Conservation (phyloP, 2,113 vertebrate species). For the Sinocyclocheilus maitianheensis region DNA sequence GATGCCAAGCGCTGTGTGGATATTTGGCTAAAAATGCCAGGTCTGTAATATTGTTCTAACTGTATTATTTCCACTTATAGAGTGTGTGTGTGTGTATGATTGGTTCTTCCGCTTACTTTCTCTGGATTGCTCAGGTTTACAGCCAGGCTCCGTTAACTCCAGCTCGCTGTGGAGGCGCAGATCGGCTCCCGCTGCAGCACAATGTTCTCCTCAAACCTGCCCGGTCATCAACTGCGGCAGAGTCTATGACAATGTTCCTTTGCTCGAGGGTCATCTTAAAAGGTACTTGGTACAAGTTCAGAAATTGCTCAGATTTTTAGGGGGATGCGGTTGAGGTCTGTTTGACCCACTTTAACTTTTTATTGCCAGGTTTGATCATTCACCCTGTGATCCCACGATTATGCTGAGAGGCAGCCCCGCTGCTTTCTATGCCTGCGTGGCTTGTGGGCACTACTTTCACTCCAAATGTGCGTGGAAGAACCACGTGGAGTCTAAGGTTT, state of each 20-base stretch:
- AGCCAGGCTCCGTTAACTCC: conserved; percentile 75
- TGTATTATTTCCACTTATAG: not conserved
- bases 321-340: no score
- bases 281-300: conserved; percentile 72
- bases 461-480: conserved; percentile 79
- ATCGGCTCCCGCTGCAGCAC: conserved; percentile 47
- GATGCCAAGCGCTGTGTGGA: conserved; percentile 91
- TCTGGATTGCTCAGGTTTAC: conserved; percentile 62
- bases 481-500: conserved; percentile 85
- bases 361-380: conserved; percentile 91
- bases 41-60: conserved; percentile 62
- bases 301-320: not conserved
- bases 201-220: conserved; percentile 72
- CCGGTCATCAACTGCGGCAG: conserved; percentile 90
- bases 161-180: conserved; percentile 66
- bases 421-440: conserved; percentile 81
- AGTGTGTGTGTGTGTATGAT: not conserved
- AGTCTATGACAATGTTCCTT: conserved; percentile 83
- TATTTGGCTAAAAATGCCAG: conserved; percentile 96
- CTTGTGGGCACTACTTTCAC: conserved; percentile 80
- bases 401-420: conserved; percentile 80
- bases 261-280: conserved; percentile 93
- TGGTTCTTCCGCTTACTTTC: not conserved
- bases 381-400: conserved; percentile 92
- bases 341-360: no score